phyloP scores from a whole-genome alignment of 2,113 vertebrate genomes.

The Myodes glareolus region DNA sequence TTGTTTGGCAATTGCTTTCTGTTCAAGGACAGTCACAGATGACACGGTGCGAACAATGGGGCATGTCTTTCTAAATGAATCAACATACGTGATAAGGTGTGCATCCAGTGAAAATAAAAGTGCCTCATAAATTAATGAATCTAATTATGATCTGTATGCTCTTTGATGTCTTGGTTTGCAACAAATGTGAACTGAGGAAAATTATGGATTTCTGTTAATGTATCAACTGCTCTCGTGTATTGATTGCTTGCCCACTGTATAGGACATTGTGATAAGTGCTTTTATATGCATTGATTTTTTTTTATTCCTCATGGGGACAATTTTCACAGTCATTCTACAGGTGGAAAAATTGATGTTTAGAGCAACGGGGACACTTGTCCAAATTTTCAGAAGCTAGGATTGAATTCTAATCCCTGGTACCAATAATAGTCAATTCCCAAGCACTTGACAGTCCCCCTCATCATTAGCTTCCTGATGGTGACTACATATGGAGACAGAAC shows the following conservation, averaged over 20 bases:
- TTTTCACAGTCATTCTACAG: not conserved
- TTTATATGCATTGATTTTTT: not conserved
- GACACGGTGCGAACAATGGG: conserved; percentile 39
- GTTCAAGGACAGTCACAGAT: conserved; percentile 47
- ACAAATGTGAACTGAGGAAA: conserved; percentile 21
- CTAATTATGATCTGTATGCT: conserved; percentile 61
- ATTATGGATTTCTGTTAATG: not conserved
- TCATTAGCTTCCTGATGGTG: not conserved
- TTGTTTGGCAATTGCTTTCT: conserved; percentile 52
- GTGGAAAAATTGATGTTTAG: not conserved
- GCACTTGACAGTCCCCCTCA: not conserved
- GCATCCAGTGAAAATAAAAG: conserved; percentile 37
- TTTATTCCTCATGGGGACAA: not conserved
- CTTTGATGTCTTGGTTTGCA: conserved; percentile 49
- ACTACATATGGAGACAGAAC: not conserved
- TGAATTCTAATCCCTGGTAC: not conserved
- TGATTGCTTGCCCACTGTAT: not conserved
- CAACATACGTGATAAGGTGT: conserved; percentile 49
- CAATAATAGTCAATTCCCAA: not conserved
- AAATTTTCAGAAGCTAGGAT: not conserved
- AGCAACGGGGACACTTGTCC: not conserved
- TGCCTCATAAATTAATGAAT: conserved; percentile 56
- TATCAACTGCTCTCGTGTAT: not conserved
- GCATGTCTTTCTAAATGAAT: conserved; percentile 47
- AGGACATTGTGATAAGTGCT: not conserved